phyloP scores from a whole-genome alignment of 2,797 vertebrate species.

The Heterohyrax brucei region DNA sequence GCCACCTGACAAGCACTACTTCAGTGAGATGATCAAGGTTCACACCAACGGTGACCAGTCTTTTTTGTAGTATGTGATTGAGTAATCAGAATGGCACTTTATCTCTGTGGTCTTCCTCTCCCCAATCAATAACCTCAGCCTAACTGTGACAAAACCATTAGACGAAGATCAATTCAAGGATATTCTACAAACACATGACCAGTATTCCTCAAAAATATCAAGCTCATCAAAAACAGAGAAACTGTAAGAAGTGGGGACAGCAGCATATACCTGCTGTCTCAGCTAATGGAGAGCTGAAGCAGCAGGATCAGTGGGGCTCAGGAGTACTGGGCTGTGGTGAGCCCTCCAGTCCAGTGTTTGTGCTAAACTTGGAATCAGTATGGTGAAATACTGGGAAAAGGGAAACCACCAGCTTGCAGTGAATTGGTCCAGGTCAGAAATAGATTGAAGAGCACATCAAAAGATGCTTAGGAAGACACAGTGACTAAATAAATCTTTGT shows the following conservation, averaged over 20 bases:
- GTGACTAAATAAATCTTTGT: neutral
- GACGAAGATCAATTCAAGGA: neutral
- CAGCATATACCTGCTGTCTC: no score
- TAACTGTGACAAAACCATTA: neutral
- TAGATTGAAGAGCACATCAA: neutral
- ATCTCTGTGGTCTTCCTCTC: neutral
- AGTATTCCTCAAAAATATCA: constrained; percentile 13
- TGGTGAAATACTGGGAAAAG: no score
- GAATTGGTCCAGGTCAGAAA: no score
- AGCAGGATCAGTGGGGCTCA: no score
- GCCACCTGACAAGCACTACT: neutral
- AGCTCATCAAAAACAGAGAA: neutral
- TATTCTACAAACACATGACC: constrained; percentile 1
- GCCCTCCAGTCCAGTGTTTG: no score
- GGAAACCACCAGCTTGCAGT: no score
- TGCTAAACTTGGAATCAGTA: no score
- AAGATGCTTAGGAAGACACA: neutral
- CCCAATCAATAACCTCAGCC: neutral
- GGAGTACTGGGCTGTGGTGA: no score
- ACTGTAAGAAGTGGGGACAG: neutral
- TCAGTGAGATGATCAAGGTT: neutral
- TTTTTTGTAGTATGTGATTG: neutral
- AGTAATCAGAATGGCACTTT: constrained; percentile 6
- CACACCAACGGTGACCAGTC: neutral
- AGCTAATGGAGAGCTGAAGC: no score